phyloP scores from a whole-genome alignment of 2,797 vertebrate genomes.

The Sebastes kiyomatsui region DNA sequence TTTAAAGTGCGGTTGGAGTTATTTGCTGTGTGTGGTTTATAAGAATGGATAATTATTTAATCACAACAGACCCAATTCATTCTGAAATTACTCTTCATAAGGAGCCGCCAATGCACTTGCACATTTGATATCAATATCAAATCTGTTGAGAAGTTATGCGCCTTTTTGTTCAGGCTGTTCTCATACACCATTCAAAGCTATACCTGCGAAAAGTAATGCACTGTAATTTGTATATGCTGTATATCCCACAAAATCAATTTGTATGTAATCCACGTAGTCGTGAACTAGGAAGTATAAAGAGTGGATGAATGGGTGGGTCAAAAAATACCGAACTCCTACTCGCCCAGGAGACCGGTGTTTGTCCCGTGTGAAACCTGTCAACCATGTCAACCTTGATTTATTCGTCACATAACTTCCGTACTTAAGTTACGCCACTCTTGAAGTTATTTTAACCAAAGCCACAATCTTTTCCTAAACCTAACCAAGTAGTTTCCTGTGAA shows the following conservation, averaged over 20 bases:
- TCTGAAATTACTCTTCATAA: not conserved
- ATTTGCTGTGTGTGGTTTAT: slow-evolving; percentile 16
- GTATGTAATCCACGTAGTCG: not conserved
- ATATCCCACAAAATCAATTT: not conserved
- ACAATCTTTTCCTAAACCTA: not conserved
- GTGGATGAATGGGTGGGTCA: no score
- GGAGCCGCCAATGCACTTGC: not conserved
- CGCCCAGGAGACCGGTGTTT: no score
- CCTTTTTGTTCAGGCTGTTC: no score
- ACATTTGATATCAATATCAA: not conserved
- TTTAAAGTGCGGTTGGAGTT: slow-evolving; percentile 17
- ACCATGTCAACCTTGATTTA: not conserved
- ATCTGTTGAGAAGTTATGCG: no score
- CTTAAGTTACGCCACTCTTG: not conserved
- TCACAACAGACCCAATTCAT: not conserved
- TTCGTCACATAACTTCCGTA: not conserved
- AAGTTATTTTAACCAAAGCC: not conserved
- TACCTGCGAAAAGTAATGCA: no score
- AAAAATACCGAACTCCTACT: no score
- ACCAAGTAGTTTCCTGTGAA: not conserved
- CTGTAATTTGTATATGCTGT: no score
- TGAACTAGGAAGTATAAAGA: not conserved
- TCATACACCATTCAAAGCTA: no score
- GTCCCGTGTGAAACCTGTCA: no score
- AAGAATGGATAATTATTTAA: slow-evolving; percentile 8